Percentiles rank a stretch among this genome's conserved stretches.
These are phyloP conservation scores for Lepus americanus DNA, from an alignment of 2,113 vertebrate genomes.

Conservation along the genomic window DNA sequence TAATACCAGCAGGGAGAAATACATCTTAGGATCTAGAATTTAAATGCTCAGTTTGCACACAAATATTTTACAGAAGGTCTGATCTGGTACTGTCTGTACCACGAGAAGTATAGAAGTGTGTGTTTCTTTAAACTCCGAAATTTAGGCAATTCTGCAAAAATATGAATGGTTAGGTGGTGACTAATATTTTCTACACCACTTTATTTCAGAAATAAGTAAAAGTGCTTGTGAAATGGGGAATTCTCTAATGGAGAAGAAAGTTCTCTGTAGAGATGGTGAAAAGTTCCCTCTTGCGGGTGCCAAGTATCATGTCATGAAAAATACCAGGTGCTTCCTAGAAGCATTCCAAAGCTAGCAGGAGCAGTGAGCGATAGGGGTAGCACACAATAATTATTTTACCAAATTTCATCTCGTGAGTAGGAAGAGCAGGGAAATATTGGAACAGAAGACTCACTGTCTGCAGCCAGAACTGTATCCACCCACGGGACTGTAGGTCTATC, in stretches of 20 bases:
- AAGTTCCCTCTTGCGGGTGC: not conserved
- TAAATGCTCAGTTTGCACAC: constrained; percentile 82
- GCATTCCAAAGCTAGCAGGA: constrained; percentile 21
- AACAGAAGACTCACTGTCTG: not conserved
- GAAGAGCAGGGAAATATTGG: not conserved
- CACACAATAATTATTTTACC: not conserved
- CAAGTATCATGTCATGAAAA: not conserved
- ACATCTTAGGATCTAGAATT: constrained; percentile 75
- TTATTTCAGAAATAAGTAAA: constrained; percentile 12
- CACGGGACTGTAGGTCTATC: not conserved
- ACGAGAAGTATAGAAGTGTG: constrained; percentile 52
- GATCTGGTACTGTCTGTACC: constrained; percentile 8
- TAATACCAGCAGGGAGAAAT: constrained; percentile 80
- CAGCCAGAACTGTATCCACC: not conserved
- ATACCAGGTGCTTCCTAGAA: not conserved
- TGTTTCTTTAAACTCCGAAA: constrained; percentile 53
- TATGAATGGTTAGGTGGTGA: not conserved
- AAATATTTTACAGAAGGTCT: constrained; percentile 77
- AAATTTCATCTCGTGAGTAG: not conserved
- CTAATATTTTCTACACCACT: not conserved
- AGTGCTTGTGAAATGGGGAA: not conserved
- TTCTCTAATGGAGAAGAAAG: not conserved
- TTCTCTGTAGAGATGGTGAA: not conserved
- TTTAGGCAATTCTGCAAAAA: not conserved
- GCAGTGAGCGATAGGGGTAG: not conserved